These are phyloP conservation scores for Sakesphorus luctuosus DNA, from an alignment of 2,113 vertebrate genomes.

Conservation along the genomic window DNA sequence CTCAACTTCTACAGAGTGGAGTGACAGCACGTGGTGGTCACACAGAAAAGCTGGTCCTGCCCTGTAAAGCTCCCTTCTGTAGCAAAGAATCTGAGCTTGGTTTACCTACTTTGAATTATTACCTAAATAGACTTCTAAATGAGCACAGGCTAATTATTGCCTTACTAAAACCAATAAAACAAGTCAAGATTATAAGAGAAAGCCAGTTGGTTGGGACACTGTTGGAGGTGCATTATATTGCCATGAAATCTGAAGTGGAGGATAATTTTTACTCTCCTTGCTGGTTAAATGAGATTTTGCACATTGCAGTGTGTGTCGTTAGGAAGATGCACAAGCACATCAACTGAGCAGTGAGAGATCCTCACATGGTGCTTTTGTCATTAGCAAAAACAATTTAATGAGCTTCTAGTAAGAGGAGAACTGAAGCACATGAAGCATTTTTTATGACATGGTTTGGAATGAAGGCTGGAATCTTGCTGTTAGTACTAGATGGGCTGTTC, in stretches of 20 bases:
- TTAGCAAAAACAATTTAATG: neutral
- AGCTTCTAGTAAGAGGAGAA: neutral
- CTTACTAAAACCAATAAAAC: neutral
- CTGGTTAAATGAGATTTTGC: neutral
- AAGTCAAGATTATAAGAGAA: neutral
- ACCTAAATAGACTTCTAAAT: neutral
- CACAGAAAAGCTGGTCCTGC: neutral
- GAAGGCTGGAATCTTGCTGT: neutral
- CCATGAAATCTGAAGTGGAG: neutral
- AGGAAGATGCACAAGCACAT: neutral
- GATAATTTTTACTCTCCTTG: neutral
- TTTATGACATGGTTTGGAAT: neutral
- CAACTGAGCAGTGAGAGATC: neutral
- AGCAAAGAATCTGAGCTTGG: neutral
- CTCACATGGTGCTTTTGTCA: neutral
- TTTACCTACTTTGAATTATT: neutral
- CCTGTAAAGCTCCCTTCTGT: neutral
- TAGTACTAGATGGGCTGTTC: neutral
- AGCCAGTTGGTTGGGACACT: neutral
- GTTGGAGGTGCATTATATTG: neutral
- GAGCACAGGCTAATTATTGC: neutral
- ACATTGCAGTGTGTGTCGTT: neutral
- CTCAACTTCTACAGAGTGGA: neutral
- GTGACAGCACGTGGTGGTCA: neutral
- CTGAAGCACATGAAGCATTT: neutral